Percentiles rank a stretch among this genome's conserved stretches.
Conservation (phyloP, 2,797 vertebrate genomes). For the Microcaecilia unicolor region DNA sequence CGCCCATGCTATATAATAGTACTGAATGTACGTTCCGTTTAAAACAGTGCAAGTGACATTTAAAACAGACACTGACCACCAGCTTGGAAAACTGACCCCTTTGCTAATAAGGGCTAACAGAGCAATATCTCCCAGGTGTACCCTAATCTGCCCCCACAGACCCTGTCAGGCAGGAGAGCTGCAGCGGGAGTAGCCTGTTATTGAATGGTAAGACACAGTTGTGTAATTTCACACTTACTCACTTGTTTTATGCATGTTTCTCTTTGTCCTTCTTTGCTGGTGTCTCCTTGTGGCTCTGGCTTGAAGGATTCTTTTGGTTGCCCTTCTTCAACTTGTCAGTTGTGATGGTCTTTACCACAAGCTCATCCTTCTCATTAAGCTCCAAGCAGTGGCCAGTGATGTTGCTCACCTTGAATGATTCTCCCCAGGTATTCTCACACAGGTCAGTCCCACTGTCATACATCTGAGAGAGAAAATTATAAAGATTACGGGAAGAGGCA, state of each 20-base stretch:
- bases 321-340: conserved; percentile 23
- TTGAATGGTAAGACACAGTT: too few relatives aligned
- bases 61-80: too few relatives aligned
- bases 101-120: too few relatives aligned
- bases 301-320: conserved; percentile 26
- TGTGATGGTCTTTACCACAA: conserved; percentile 26
- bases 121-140: too few relatives aligned
- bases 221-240: conserved; percentile 5
- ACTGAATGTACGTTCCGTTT: too few relatives aligned
- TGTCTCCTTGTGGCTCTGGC: conserved; percentile 13
- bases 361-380: conserved; percentile 38
- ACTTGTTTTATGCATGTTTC: conserved; percentile 13
- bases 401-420: conserved; percentile 37
- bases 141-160: too few relatives aligned
- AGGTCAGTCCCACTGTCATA: conserved; percentile 40
- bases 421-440: conserved; percentile 48
- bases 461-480: conserved; percentile 36
- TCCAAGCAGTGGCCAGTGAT: conserved; percentile 47
- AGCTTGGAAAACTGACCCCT: too few relatives aligned
- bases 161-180: too few relatives aligned
- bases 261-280: background rate
- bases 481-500: too few relatives aligned
- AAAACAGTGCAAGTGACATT: too few relatives aligned
- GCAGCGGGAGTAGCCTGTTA: too few relatives aligned
- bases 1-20: too few relatives aligned